These are phyloP conservation scores for Recurvirostra avosetta DNA, from an alignment of 2,113 vertebrate genomes.

Conservation along the genomic window DNA sequence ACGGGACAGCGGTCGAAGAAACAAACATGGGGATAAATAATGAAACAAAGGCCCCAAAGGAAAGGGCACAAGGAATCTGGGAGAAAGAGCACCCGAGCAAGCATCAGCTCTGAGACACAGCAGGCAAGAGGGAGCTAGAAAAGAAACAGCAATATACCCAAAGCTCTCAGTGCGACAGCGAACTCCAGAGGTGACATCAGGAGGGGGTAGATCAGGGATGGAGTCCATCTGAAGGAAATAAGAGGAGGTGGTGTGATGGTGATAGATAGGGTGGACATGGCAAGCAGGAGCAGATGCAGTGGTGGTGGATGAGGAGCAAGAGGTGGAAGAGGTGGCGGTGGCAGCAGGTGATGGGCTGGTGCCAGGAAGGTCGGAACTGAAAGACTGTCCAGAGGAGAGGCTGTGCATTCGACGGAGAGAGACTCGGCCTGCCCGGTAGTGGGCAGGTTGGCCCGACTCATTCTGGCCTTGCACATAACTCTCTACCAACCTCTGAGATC, in stretches of 20 bases:
- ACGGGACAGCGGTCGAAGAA: neutral
- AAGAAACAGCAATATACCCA: slow-evolving; percentile 82
- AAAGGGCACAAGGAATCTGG: neutral
- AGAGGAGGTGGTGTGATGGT: slow-evolving; percentile 82
- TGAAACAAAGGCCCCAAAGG: neutral
- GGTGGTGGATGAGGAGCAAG: slow-evolving; percentile 64
- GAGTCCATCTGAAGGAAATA: slow-evolving; percentile 92
- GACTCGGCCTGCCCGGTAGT: slow-evolving; percentile 75
- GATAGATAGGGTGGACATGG: slow-evolving; percentile 77
- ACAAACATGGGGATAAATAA: neutral
- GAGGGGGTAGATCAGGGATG: slow-evolving; percentile 84
- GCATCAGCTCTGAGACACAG: neutral
- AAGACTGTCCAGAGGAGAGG: slow-evolving; percentile 84
- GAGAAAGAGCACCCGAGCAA: neutral
- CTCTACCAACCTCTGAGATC: slow-evolving; percentile 99
- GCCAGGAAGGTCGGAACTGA: slow-evolving; percentile 77
- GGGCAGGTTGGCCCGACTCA: slow-evolving; percentile 71
- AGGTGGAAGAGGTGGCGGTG: slow-evolving; percentile 57
- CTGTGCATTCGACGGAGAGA: slow-evolving; percentile 84
- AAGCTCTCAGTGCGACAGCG: slow-evolving; percentile 78
- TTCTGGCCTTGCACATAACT: slow-evolving; percentile 74
- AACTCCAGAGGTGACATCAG: slow-evolving; percentile 81
- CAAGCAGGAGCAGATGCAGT: slow-evolving; percentile 66
- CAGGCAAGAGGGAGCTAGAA: slow-evolving; percentile 42
- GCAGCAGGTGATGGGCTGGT: slow-evolving; percentile 72